These are phyloP conservation scores for Mesocentrotus franciscanus DNA, from an alignment of 53 echinoderm and acorn worm genomes.

Conservation along the genomic window DNA sequence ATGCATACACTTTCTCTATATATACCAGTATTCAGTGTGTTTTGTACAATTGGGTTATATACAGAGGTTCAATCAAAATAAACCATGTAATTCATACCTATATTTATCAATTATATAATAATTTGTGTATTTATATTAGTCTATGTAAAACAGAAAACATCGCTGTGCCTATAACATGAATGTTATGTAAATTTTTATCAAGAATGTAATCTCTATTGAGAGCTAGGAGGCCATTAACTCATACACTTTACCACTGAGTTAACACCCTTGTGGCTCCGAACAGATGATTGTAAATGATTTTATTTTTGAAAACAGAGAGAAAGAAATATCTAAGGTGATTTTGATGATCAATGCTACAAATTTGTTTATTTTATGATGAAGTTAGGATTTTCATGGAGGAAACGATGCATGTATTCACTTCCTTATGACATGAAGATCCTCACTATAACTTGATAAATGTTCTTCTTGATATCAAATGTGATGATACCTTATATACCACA, in stretches of 20 bases:
- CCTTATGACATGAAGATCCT: too few species aligned
- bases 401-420: background rate
- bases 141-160: background rate
- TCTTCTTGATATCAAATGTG: too few species aligned
- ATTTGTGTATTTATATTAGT: background rate
- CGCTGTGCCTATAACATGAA: background rate
- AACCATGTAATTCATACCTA: background rate
- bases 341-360: background rate
- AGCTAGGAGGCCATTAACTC: too few species aligned
- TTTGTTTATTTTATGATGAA: background rate
- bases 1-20: background rate
- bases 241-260: too few species aligned
- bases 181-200: background rate
- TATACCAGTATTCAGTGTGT: slow-evolving; percentile 16
- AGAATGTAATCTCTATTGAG: too few species aligned
- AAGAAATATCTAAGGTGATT: background rate
- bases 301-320: background rate
- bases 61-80: background rate
- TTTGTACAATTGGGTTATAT: slow-evolving; percentile 6
- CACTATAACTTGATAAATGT: too few species aligned
- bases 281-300: background rate
- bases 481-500: too few species aligned
- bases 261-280: background rate
- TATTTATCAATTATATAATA: slow-evolving; percentile 9
- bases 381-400: background rate